Percentiles rank a stretch among this genome's conserved stretches.
These are phyloP conservation scores for Cosmopolites sordidus DNA, from an alignment of 2,888 invertebrate genomes.

Conservation along the genomic window DNA sequence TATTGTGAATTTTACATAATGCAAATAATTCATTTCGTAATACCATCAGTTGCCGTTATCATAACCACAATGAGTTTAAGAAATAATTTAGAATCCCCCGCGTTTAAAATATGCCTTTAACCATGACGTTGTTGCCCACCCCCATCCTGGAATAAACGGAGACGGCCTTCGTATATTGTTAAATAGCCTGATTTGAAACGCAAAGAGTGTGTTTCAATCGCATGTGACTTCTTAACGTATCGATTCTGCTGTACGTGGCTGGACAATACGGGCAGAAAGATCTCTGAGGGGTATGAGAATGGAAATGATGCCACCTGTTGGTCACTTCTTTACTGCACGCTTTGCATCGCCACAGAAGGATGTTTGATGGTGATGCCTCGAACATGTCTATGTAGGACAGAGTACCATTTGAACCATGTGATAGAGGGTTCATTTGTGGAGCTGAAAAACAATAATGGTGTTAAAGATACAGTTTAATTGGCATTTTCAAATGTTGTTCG, in stretches of 20 bases:
- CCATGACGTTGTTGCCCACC: background rate
- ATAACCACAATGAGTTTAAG: too few relatives aligned
- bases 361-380: slow-evolving; percentile 63
- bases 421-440: background rate
- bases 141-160: background rate
- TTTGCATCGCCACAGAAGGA: slow-evolving; percentile 75
- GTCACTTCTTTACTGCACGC: slow-evolving; percentile 79
- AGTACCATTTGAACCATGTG: slow-evolving; percentile 29
- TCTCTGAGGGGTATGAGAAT: slow-evolving; percentile 76
- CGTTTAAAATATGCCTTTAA: background rate
- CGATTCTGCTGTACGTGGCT: slow-evolving; percentile 82
- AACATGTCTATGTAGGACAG: slow-evolving; percentile 84
- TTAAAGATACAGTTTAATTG: background rate
- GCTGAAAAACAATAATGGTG: slow-evolving; percentile 2
- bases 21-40: too few relatives aligned
- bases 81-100: too few relatives aligned
- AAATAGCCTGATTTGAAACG: slow-evolving; percentile 30
- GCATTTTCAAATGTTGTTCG: background rate
- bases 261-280: slow-evolving; percentile 81
- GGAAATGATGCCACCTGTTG: slow-evolving; percentile 85
- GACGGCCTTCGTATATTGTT: slow-evolving; percentile 21
- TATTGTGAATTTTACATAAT: too few relatives aligned
- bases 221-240: slow-evolving; percentile 78
- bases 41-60: too few relatives aligned
- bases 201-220: slow-evolving; percentile 62